Evolutionary conservation across 2,113 vertebrate species (phyloP).

Genomic region (Vireo altiloquus): DNA sequence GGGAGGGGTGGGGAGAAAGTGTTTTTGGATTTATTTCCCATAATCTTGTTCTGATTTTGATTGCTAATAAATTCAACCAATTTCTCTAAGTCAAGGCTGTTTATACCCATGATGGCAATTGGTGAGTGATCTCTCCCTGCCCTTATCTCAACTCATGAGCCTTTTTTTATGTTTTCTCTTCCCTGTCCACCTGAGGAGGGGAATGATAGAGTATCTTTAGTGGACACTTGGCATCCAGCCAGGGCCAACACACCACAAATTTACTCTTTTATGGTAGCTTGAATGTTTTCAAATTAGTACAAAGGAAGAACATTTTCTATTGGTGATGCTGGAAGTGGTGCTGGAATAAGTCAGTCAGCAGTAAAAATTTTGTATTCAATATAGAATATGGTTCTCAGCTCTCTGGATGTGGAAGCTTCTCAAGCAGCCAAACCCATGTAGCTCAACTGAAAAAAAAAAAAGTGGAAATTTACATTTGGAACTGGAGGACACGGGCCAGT

Average conservation of each 20-base stretch:
- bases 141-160: not conserved
- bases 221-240: not conserved
- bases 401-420: not conserved
- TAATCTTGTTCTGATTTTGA: not conserved
- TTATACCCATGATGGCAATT: not conserved
- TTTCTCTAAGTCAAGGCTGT: not conserved
- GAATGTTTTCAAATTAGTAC: not conserved
- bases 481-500: fast-evolving
- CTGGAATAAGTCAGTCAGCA: not conserved
- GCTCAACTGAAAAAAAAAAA: not conserved
- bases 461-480: not conserved
- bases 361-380: not conserved
- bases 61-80: not conserved
- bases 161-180: not conserved
- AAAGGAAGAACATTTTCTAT: not conserved
- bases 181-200: not conserved
- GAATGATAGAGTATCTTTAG: not conserved
- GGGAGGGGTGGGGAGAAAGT: not conserved
- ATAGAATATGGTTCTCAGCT: not conserved
- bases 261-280: not conserved
- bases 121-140: not conserved
- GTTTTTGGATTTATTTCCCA: not conserved
- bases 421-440: not conserved
- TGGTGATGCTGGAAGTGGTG: not conserved
- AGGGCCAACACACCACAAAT: not conserved